Evolutionary conservation across 2,113 vertebrate species (phyloP).

Genomic region (Emydura subglobosa): DNA sequence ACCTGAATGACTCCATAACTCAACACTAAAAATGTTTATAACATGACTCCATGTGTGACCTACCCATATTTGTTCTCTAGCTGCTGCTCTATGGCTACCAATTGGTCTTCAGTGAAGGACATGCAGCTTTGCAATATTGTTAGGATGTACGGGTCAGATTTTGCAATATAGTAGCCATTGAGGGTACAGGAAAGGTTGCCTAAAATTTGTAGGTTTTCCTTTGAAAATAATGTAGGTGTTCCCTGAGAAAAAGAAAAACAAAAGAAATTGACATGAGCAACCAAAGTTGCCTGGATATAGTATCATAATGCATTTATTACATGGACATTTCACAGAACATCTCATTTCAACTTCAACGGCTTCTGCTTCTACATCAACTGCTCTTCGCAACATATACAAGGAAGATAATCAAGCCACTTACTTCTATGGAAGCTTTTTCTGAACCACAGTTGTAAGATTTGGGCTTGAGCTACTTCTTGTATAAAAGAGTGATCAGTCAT

Average conservation of each 20-base stretch:
- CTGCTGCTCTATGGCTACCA: not conserved
- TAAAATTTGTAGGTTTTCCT: not conserved
- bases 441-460: not conserved
- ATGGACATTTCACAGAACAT: not conserved
- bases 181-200: slow-evolving; percentile 33
- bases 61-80: slow-evolving; percentile 26
- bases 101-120: slow-evolving; percentile 10
- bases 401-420: not conserved
- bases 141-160: slow-evolving; percentile 11
- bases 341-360: not conserved
- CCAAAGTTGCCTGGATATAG: not conserved
- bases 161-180: not conserved
- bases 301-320: not conserved
- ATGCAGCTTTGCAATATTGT: not conserved
- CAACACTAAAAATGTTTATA: not conserved
- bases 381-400: not conserved
- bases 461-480: not conserved
- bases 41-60: not conserved
- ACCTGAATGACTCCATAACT: not conserved
- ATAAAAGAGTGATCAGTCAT: not conserved
- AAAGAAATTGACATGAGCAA: not conserved
- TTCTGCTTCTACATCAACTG: not conserved
- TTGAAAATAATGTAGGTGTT: not conserved
- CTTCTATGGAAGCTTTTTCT: not conserved
- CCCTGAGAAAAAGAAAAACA: not conserved